Evolutionary conservation across 2,113 vertebrate genomes (phyloP).

Genomic region (Tachysurus fulvidraco): DNA sequence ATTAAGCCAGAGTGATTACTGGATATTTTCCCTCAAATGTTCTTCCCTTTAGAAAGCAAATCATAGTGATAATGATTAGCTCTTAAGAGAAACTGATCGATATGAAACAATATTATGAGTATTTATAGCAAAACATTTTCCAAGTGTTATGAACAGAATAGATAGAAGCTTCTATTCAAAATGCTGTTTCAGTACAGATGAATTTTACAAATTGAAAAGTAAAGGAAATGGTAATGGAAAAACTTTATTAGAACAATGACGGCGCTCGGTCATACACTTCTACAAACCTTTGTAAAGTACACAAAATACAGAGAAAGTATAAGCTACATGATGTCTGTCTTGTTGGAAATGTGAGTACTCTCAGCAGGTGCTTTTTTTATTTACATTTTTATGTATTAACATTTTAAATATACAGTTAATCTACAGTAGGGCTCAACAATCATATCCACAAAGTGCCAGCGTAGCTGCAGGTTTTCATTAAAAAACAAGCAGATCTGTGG

Average conservation of each 20-base stretch:
- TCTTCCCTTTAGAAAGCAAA: not conserved
- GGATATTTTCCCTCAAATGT: not conserved
- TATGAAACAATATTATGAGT: not conserved
- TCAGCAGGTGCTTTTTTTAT: not conserved
- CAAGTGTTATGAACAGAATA: too few species aligned
- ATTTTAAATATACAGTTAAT: slow-evolving; percentile 17
- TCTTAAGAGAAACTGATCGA: not conserved
- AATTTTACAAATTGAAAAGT: slow-evolving; percentile 37
- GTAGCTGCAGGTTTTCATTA: not conserved
- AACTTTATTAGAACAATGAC: slow-evolving; percentile 45
- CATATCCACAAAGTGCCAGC: not conserved
- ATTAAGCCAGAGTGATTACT: not conserved
- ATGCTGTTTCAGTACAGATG: slow-evolving; percentile 38
- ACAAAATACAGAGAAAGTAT: slow-evolving; percentile 25
- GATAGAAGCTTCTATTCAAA: slow-evolving; percentile 54
- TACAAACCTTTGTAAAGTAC: slow-evolving; percentile 42
- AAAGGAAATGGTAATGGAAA: not conserved
- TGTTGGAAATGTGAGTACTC: not conserved
- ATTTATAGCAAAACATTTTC: not conserved
- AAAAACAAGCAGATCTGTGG: not conserved
- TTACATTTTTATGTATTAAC: not conserved
- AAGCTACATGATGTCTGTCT: not conserved
- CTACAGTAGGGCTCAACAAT: not conserved
- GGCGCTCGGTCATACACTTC: slow-evolving; percentile 39
- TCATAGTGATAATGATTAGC: not conserved